phyloP scores from a whole-genome alignment of 2,888 invertebrate genomes.

The Lutraria lutraria region DNA sequence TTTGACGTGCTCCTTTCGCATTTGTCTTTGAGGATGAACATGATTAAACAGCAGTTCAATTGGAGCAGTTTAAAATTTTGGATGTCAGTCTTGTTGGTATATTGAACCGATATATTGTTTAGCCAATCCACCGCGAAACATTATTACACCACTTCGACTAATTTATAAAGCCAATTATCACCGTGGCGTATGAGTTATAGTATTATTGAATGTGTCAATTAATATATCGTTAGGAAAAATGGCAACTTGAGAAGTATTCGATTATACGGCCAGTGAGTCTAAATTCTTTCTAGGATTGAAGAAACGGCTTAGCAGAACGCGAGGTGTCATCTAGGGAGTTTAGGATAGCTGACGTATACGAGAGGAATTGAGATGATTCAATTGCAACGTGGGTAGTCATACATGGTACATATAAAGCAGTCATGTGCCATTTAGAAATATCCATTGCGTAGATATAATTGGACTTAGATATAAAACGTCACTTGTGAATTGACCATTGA shows the following conservation, averaged over 20 bases:
- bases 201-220: not conserved
- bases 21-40: too few species aligned
- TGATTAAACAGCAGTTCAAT: too few species aligned
- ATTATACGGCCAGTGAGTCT: not conserved
- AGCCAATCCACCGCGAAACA: not conserved
- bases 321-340: not conserved
- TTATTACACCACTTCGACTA: not conserved
- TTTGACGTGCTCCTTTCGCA: too few species aligned
- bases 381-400: constrained; percentile 8
- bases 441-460: constrained; percentile 1
- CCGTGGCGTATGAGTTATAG: not conserved
- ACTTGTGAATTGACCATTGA: not conserved
- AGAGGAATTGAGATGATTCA: not conserved
- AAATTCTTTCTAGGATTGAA: not conserved
- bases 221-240: not conserved
- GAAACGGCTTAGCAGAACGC: not conserved
- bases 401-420: not conserved
- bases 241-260: not conserved
- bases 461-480: constrained; percentile 13
- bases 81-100: not conserved
- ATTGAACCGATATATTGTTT: not conserved
- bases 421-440: constrained; percentile 4
- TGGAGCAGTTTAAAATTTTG: too few species aligned
- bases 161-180: not conserved
- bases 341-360: not conserved